These are phyloP conservation scores for Drosophila sucinea DNA, from an alignment of 1,140 invertebrate species.

Conservation along the genomic window DNA sequence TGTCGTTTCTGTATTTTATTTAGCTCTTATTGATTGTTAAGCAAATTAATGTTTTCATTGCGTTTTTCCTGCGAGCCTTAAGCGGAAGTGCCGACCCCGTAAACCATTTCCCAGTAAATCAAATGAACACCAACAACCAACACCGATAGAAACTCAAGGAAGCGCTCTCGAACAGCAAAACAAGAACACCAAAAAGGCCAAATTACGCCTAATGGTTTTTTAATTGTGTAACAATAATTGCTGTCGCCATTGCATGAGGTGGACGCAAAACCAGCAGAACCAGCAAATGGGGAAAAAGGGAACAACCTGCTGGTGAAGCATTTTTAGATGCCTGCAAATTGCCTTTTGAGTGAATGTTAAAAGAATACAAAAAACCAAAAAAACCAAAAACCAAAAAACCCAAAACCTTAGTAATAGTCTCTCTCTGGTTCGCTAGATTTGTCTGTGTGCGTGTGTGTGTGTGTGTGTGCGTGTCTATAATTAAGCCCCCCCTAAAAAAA, in stretches of 20 bases:
- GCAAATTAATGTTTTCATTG: conserved; percentile 75
- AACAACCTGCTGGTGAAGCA: conserved; percentile 47
- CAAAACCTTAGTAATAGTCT: conserved; percentile 49
- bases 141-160: conserved; percentile 2
- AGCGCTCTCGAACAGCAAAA: conserved; percentile 16
- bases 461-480: conserved; percentile 72
- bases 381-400: conserved; percentile 23
- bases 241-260: conserved; percentile 66
- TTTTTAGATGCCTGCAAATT: conserved; percentile 53
- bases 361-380: conserved; percentile 8
- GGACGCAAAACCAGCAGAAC: conserved; percentile 1
- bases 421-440: conserved; percentile 16
- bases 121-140: conserved; percentile 36
- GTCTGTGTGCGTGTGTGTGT: conserved; percentile 30
- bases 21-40: conserved; percentile 54
- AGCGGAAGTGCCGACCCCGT: conserved; percentile 54
- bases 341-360: conserved; percentile 30
- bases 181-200: conserved; percentile 39
- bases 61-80: conserved; percentile 51
- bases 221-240: conserved; percentile 83
- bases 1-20: conserved; percentile 3
- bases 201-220: conserved; percentile 82
- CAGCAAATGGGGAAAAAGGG: conserved; percentile 16
- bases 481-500: conserved; percentile 52
- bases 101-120: conserved; percentile 11